Evolutionary conservation across 2,797 vertebrate species (phyloP).

Genomic region (Florisuga fusca): DNA sequence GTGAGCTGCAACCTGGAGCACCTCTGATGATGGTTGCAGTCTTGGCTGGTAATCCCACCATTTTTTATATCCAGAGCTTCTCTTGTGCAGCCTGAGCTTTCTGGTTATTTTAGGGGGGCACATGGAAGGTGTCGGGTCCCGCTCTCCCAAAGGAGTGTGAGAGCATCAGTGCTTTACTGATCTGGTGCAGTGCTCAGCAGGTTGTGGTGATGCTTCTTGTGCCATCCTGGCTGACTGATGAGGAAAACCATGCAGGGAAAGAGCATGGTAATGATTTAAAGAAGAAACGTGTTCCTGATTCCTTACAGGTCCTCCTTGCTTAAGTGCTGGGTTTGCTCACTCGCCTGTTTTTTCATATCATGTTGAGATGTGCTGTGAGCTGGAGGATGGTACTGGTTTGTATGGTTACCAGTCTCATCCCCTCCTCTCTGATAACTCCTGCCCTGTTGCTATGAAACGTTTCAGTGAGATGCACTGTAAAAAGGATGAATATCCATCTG

Average conservation of each 20-base stretch:
- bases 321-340: slow-evolving; percentile 1
- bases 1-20: background rate
- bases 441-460: slow-evolving; percentile 19
- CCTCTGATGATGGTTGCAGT: background rate
- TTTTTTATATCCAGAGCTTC: background rate
- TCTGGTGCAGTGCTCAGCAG: rapidly evolving
- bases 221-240: background rate
- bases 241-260: slow-evolving; percentile 31
- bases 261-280: background rate
- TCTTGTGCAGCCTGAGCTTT: background rate
- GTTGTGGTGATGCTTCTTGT: background rate
- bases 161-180: rapidly evolving
- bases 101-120: background rate
- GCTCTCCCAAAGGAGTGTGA: background rate
- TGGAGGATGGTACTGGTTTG: background rate
- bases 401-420: background rate
- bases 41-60: background rate
- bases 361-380: background rate
- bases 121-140: background rate
- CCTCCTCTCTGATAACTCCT: slow-evolving; percentile 5
- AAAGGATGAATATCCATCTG: slow-evolving; percentile 35
- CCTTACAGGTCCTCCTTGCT: background rate
- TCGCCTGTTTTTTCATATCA: background rate
- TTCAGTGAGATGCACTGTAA: background rate
- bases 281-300: background rate